These are phyloP conservation scores for Pseudorhiza aurosa DNA, from an alignment of 30 jellyfish, hydroid and myxozoan species.

Conservation along the genomic window DNA sequence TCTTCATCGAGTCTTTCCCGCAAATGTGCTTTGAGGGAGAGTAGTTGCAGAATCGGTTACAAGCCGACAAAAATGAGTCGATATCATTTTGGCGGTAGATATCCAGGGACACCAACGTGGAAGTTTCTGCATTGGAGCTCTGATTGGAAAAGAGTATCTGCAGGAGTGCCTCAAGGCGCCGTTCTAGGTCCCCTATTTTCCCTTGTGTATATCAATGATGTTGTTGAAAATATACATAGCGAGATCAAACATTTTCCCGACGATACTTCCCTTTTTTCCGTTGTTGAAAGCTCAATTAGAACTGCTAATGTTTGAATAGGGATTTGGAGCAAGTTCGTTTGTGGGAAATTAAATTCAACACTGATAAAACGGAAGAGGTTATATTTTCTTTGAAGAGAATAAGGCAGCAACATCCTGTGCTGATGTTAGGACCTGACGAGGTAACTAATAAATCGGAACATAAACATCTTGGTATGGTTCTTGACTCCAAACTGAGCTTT, in stretches of 20 bases:
- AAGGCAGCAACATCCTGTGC: not conserved
- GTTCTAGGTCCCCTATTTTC: slow-evolving; percentile 61
- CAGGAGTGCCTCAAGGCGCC: slow-evolving; percentile 77
- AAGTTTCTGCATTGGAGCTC: too few species aligned
- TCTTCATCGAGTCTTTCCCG: too few species aligned
- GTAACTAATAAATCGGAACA: slow-evolving; percentile 13
- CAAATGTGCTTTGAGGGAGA: too few species aligned
- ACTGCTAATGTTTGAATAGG: slow-evolving; percentile 15
- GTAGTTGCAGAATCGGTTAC: too few species aligned
- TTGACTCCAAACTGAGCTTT: not conserved
- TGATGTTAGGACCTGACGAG: slow-evolving; percentile 23
- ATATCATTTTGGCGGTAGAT: too few species aligned
- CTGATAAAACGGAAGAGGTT: too few species aligned
- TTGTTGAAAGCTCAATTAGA: slow-evolving; percentile 10
- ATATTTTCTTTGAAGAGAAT: not conserved
- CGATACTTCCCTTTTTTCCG: slow-evolving; percentile 63
- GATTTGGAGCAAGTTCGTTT: slow-evolving; percentile 52
- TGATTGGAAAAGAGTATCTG: slow-evolving; percentile 53
- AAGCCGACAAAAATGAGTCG: too few species aligned
- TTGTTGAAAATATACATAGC: slow-evolving; percentile 38
- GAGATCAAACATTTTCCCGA: slow-evolving; percentile 67
- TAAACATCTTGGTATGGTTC: slow-evolving; percentile 14
- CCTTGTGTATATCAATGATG: slow-evolving; percentile 66
- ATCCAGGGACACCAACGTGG: too few species aligned
- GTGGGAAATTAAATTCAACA: too few species aligned